Evolutionary conservation across 2,888 invertebrate species (phyloP), one percentile per base, ranked within the genome.

Genomic region (Ennomos fuscantarius): DNA sequence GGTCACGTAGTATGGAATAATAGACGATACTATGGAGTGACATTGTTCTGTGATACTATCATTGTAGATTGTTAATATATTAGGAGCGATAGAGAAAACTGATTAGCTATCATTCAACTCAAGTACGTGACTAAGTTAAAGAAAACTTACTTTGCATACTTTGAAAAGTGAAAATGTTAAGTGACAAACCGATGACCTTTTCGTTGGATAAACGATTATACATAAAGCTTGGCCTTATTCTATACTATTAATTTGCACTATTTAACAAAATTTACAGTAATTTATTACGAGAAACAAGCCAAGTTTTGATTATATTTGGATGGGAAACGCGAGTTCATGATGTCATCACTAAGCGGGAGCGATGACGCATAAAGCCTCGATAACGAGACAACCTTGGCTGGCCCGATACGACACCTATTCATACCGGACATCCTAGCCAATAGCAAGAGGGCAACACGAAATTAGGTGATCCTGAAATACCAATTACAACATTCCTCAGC

Each of bases 351-450:
- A 36, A 48, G 66, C 59, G 66, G 74, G 71, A 73, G 68, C 66
- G 73, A 70, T 79, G 75, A 81, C 76, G 74, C 79, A 72, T 68
- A 60, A 64, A 69, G 59, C 63, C 52, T 56, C 68, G 73, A 78
- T 78, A 78, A 61, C 64, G 62, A 62, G 63, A 66, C 70, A 72
- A 55, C 79, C 79, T 79, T 79, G 76, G 62, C 60, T 62, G 65
- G 62, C 66, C 71, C 59, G 69, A 71, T 73, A 62, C 59, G 69
- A 71, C 72, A 62, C 66, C 69, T 68, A 64, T 68, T 66, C 68
- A 73, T 71, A 70, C 66, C 66, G 71, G 67, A 58, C 36, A 64
- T 60, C 68, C 67, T 64, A 69, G 67, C 63, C 60, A n/a, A n/a
- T 55, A 56, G 55, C 51, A 53, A 63, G 59, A 60, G 50, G 55